Conservation (phyloP, 2,888 invertebrate species). For the Drosophila conformis region DNA sequence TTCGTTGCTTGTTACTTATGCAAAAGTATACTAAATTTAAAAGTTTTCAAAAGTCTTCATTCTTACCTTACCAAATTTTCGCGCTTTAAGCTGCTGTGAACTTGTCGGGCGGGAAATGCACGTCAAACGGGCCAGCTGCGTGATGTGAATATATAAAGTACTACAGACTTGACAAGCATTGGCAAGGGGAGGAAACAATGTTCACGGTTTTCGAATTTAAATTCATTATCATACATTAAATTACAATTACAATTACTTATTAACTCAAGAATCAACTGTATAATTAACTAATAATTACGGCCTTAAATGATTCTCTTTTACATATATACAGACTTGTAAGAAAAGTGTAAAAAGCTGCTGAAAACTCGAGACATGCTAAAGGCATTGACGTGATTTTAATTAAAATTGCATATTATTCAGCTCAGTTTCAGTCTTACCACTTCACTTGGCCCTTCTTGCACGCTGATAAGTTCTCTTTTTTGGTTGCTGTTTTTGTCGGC, state of each 20-base stretch:
- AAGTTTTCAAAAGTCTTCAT: conserved; percentile 34
- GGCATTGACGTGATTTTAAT: conserved; percentile 17
- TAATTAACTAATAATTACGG: not conserved
- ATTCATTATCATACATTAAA: not conserved
- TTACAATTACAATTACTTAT: not conserved
- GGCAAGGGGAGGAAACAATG: conserved; percentile 7
- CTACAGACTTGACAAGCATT: conserved; percentile 7
- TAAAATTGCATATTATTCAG: conserved; percentile 9
- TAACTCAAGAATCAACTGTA: not conserved
- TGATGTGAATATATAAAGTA: conserved; percentile 29
- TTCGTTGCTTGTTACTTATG: conserved; percentile 29
- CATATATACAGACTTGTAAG: not conserved
- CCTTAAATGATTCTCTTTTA: not conserved
- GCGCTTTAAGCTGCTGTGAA: conserved; percentile 1
- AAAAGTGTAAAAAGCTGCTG: not conserved
- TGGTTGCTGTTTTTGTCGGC: not conserved
- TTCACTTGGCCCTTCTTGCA: not conserved
- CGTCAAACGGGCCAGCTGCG: conserved; percentile 41
- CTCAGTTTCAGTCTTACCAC: not conserved
- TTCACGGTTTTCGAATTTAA: not conserved
- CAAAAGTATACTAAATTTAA: conserved; percentile 35
- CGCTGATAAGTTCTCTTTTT: not conserved
- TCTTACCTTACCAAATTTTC: conserved; percentile 5
- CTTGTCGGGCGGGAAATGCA: conserved; percentile 39
- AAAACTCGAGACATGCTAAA: not conserved